Evolutionary conservation across 1,140 invertebrate genomes (phyloP).

Genomic region (Goniozus legneri): DNA sequence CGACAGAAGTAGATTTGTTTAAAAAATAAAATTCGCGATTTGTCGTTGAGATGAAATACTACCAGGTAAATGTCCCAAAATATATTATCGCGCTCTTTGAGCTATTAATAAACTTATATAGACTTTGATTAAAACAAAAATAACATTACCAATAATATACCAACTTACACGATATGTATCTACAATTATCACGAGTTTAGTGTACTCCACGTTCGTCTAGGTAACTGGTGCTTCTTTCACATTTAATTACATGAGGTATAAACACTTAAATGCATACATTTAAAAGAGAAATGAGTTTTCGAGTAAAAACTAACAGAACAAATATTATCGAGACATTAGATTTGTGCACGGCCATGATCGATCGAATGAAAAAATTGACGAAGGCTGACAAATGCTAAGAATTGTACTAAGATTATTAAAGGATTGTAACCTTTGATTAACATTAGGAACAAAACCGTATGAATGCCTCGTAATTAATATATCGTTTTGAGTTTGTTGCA

Average conservation of each 20-base stretch:
- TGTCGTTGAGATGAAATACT: too few species aligned
- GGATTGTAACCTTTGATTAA: not conserved
- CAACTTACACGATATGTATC: not conserved
- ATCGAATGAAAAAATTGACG: too few species aligned
- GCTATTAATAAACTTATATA: too few species aligned
- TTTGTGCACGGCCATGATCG: too few species aligned
- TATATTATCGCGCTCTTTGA: too few species aligned
- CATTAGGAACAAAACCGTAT: constrained; percentile 33
- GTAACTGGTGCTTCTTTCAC: not conserved
- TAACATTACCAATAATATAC: not conserved
- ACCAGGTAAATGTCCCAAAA: too few species aligned
- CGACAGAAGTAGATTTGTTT: not conserved
- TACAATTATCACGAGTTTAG: not conserved
- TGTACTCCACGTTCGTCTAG: not conserved
- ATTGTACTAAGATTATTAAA: not conserved
- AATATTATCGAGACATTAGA: not conserved
- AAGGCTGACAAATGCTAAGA: too few species aligned
- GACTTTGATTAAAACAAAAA: not conserved
- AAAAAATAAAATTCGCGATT: too few species aligned
- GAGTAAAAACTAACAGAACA: not conserved
- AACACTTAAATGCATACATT: not conserved
- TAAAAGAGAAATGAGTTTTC: not conserved
- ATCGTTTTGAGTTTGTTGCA: not conserved
- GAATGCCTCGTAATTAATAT: constrained; percentile 16
- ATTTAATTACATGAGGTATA: not conserved